Evolutionary conservation across 2,113 vertebrate genomes (phyloP), one percentile per base, ranked within the genome.

Genomic region (Merops nubicus): DNA sequence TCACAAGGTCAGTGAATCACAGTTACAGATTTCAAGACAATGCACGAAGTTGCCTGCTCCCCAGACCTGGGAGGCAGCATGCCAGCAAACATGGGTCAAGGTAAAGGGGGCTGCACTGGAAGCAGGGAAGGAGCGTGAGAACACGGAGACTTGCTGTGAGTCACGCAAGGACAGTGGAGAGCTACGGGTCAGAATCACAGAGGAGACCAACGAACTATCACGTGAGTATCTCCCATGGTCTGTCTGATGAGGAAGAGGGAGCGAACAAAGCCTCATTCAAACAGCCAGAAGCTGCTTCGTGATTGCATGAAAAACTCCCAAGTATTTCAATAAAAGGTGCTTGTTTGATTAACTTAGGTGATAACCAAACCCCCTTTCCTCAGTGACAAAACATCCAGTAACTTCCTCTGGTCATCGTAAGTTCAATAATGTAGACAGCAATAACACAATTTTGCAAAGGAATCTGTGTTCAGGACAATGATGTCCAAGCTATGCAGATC

Each of bases 181-280:
- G 23, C 31, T 2, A 1, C 0, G 3, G 28, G 34, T n/a, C 34
- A 64, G 38, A 91, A n/a, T n/a, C n/a, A n/a, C n/a, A n/a, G n/a
- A n/a, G n/a, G n/a, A n/a, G n/a, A n/a, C n/a, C n/a, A n/a, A n/a
- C n/a, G n/a, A n/a, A n/a, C n/a, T n/a, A n/a, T n/a, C n/a, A n/a
- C n/a, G n/a, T n/a, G n/a, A n/a, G n/a, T n/a, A n/a, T n/a, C n/a
- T n/a, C n/a, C n/a, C n/a, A 36, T 3, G 31, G 26, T 22, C 51
- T 69, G 43, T 8, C 43, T 48, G 59, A 56, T 53, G 29, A 68
- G 33, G 33, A 78, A 34, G 29, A 40, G 6, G 5, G 9, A 65
- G 19, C 12, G 31, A 11, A 54, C 40, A 45, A 82, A 85, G 56
- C 15, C 18, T 78, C 50, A 81, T 45, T 74, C 33, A 78, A 33